Percentiles rank a stretch among this genome's conserved stretches.
Conservation (phyloP, 2,797 vertebrate species). For the Darevskia mixta region DNA sequence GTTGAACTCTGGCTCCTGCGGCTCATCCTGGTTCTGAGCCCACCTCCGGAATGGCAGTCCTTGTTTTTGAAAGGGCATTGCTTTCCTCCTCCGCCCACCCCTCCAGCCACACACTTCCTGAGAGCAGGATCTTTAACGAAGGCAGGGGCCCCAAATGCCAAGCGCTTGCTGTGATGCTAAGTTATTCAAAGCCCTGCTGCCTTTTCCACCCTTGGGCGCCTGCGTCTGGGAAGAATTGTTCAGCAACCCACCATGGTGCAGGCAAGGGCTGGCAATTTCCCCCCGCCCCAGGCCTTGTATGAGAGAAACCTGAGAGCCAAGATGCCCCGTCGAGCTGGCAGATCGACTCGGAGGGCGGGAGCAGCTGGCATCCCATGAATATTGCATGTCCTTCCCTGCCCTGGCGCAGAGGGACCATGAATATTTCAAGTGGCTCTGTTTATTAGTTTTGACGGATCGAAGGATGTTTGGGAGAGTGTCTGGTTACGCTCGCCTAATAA, state of each 20-base stretch:
- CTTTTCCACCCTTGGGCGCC: neutral
- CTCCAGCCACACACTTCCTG: neutral
- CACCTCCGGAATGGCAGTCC: neutral
- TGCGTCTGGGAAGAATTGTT: too few species aligned
- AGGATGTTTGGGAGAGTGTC: conserved; percentile 28
- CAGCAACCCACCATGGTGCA: neutral
- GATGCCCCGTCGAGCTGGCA: neutral
- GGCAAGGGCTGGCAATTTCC: neutral
- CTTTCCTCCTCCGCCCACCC: neutral
- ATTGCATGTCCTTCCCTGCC: conserved; percentile 25
- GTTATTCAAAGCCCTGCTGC: neutral
- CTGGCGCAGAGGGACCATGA: conserved; percentile 1
- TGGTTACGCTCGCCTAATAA: conserved; percentile 32
- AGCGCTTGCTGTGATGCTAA: too few species aligned
- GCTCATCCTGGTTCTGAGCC: neutral
- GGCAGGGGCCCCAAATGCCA: neutral
- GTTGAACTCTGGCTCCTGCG: neutral
- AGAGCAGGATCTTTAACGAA: neutral
- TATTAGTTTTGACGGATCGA: conserved; percentile 11
- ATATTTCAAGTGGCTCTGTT: conserved; percentile 50
- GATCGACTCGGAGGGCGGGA: neutral
- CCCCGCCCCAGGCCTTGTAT: neutral
- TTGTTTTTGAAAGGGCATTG: neutral
- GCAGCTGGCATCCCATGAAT: conserved; percentile 30
- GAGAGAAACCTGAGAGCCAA: neutral